Conservation (phyloP, 2,888 invertebrate species). For the Rhimphoctona megacephalus region DNA sequence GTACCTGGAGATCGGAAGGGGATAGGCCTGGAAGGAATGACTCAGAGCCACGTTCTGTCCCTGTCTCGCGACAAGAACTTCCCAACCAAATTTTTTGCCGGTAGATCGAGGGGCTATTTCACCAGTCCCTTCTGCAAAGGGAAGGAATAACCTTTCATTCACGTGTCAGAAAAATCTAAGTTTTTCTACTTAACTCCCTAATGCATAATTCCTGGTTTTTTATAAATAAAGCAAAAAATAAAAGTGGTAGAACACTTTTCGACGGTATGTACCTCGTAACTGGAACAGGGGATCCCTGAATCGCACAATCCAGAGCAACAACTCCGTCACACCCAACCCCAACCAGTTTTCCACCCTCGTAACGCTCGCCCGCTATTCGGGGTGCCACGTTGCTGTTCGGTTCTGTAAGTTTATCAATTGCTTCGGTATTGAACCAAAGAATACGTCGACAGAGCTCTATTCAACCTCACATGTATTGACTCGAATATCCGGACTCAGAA, state of each 20-base stretch:
- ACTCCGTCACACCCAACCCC: slow-evolving; percentile 85
- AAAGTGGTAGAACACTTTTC: slow-evolving; percentile 1
- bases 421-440: slow-evolving; percentile 12
- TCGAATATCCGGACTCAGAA: neutral
- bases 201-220: neutral
- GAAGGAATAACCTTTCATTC: slow-evolving; percentile 35
- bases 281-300: slow-evolving; percentile 89
- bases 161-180: neutral
- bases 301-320: slow-evolving; percentile 89
- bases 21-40: slow-evolving; percentile 91
- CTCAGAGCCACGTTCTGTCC: slow-evolving; percentile 86
- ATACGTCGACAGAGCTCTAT: neutral
- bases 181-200: neutral
- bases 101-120: slow-evolving; percentile 87
- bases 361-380: slow-evolving; percentile 87
- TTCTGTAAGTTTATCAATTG: slow-evolving; percentile 82
- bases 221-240: slow-evolving; percentile 1
- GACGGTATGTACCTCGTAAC: slow-evolving; percentile 87
- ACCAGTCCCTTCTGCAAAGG: slow-evolving; percentile 89
- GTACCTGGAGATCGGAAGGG: slow-evolving; percentile 91
- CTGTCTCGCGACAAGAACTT: slow-evolving; percentile 84
- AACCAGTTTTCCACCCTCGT: slow-evolving; percentile 89
- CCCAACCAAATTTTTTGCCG: slow-evolving; percentile 85
- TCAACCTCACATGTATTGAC: neutral
- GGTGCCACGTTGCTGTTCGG: slow-evolving; percentile 89